These are phyloP conservation scores for Autographa gamma DNA, from an alignment of 2,888 invertebrate genomes.

Conservation along the genomic window DNA sequence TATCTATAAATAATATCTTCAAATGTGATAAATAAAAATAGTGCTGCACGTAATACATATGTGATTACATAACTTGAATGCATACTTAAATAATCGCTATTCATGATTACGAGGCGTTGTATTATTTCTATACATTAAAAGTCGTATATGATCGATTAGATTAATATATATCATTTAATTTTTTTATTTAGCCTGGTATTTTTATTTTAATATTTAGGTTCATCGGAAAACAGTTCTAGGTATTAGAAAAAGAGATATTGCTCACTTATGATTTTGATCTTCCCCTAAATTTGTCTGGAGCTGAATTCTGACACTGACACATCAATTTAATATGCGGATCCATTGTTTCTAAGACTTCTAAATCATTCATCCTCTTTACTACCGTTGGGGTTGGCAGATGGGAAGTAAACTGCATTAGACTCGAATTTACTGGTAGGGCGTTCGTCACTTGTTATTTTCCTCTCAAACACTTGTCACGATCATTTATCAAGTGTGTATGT, in stretches of 20 bases:
- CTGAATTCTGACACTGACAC: not conserved
- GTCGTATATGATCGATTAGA: not conserved
- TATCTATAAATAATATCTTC: too few species aligned
- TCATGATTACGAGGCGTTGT: not conserved
- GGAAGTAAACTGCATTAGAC: slow-evolving; percentile 28
- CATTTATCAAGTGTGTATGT: not conserved
- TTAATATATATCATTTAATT: too few species aligned
- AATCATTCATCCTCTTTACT: slow-evolving; percentile 16
- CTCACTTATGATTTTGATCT: too few species aligned
- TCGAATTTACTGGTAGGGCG: slow-evolving; percentile 19
- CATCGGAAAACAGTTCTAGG: too few species aligned
- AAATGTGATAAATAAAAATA: too few species aligned
- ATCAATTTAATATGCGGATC: slow-evolving; percentile 10
- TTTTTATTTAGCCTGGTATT: too few species aligned
- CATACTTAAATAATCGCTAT: not conserved
- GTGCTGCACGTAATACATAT: not conserved
- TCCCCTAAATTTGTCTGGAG: not conserved
- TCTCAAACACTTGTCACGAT: not conserved
- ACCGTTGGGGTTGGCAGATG: not conserved
- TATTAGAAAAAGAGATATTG: too few species aligned
- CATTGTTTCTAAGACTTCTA: slow-evolving; percentile 1
- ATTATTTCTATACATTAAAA: not conserved
- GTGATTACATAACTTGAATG: not conserved
- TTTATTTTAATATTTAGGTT: too few species aligned
- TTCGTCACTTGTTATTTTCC: slow-evolving; percentile 2